Conservation (phyloP, 1,140 invertebrate species). For the Drosophila miranda region DNA sequence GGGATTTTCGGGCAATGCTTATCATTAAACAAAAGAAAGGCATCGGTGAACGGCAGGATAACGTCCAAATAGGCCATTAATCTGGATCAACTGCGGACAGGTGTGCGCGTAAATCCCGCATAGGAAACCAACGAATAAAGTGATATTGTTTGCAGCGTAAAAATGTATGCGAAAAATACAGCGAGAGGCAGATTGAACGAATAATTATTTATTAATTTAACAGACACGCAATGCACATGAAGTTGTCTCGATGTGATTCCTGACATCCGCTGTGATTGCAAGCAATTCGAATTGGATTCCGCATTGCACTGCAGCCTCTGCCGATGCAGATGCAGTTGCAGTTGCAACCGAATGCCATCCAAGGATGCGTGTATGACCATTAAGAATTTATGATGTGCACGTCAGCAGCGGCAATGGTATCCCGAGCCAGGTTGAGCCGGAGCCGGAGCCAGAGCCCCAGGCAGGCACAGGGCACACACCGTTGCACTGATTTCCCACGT, state of each 20-base stretch:
- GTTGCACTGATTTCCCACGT: conserved; percentile 40
- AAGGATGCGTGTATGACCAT: conserved; percentile 45
- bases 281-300: conserved; percentile 36
- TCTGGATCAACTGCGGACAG: conserved; percentile 60
- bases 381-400: conserved; percentile 73
- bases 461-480: conserved; percentile 16
- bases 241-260: conserved; percentile 41
- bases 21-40: conserved; percentile 45
- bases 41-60: neutral
- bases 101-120: conserved; percentile 51
- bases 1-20: conserved; percentile 49
- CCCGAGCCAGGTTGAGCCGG: neutral
- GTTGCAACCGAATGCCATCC: conserved; percentile 9
- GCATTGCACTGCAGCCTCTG: conserved; percentile 15
- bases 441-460: neutral
- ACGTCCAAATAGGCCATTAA: conserved; percentile 59
- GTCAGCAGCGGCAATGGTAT: conserved; percentile 40
- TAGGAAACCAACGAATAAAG: conserved; percentile 28
- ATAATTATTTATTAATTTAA: conserved; percentile 74
- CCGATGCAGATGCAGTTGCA: conserved; percentile 14
- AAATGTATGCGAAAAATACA: conserved; percentile 38
- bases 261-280: conserved; percentile 64
- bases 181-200: conserved; percentile 26
- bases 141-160: conserved; percentile 3
- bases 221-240: conserved; percentile 66